Conservation (phyloP, 2,113 vertebrate genomes). For the Macquaria australasica region DNA sequence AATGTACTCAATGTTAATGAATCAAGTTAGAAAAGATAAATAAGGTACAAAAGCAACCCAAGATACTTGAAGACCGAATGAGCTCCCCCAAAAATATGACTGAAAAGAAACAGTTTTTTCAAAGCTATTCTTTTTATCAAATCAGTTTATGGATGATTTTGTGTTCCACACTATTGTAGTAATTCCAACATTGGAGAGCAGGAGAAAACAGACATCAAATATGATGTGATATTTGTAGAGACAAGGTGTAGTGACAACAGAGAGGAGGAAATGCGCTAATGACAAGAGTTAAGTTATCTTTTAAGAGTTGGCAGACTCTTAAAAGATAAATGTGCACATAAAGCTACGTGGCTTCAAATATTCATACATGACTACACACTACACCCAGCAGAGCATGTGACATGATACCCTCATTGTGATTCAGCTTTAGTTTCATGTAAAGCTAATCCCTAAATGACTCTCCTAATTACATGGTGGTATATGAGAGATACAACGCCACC, state of each 20-base stretch:
- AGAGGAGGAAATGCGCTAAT: background rate
- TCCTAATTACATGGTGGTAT: background rate
- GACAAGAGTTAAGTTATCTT: slow-evolving; percentile 12
- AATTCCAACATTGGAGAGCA: background rate
- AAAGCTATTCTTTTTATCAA: slow-evolving; percentile 43
- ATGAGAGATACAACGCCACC: background rate
- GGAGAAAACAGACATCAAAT: background rate
- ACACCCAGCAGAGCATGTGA: background rate
- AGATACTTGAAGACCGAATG: background rate
- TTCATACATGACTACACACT: slow-evolving; percentile 2
- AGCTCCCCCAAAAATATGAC: slow-evolving; percentile 6
- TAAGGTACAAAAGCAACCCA: background rate
- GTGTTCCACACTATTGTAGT: background rate
- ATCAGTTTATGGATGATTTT: background rate
- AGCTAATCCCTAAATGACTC: slow-evolving; percentile 23
- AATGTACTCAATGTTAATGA: background rate
- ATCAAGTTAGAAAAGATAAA: background rate
- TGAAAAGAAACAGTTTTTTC: slow-evolving; percentile 5
- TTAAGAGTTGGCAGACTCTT: slow-evolving; percentile 27
- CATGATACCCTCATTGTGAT: slow-evolving; percentile 28
- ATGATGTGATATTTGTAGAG: slow-evolving; percentile 23
- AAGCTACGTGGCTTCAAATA: slow-evolving; percentile 25
- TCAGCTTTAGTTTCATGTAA: slow-evolving; percentile 30
- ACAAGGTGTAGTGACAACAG: background rate
- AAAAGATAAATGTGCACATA: slow-evolving; percentile 57